These are phyloP conservation scores for Sinocyclocheilus grahami DNA, from an alignment of 2,113 vertebrate genomes.

Conservation along the genomic window DNA sequence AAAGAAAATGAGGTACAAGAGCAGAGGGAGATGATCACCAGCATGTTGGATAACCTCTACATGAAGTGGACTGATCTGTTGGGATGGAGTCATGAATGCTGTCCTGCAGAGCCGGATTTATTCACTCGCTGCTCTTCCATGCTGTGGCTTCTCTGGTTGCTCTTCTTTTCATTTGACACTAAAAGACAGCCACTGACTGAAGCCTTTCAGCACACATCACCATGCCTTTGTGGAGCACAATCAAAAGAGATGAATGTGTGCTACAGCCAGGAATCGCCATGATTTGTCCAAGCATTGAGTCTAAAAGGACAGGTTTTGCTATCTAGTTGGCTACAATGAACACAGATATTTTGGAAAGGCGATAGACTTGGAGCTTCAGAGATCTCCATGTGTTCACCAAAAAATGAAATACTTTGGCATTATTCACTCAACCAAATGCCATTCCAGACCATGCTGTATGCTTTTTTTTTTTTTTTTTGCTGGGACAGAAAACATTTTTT, in stretches of 20 bases:
- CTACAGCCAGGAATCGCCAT: background rate
- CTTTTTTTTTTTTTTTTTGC: background rate
- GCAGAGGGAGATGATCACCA: slow-evolving; percentile 20
- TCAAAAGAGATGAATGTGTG: slow-evolving; percentile 12
- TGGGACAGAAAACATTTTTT: too few relatives aligned
- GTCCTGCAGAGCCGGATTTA: background rate
- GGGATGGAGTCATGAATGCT: slow-evolving; percentile 16
- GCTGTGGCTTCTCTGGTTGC: slow-evolving; percentile 20
- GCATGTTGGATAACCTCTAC: background rate
- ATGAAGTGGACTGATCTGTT: slow-evolving; percentile 3
- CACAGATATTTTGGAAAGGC: background rate
- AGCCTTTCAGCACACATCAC: slow-evolving; percentile 17
- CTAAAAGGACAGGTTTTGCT: slow-evolving; percentile 29
- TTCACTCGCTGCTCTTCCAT: slow-evolving; percentile 11
- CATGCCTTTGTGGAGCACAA: background rate
- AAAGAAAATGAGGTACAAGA: slow-evolving; percentile 14
- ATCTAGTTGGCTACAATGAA: background rate
- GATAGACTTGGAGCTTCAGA: background rate
- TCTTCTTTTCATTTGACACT: background rate
- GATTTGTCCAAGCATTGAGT: background rate
- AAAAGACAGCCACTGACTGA: slow-evolving; percentile 9
- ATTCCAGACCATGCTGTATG: background rate
- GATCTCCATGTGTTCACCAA: background rate
- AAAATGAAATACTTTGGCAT: background rate
- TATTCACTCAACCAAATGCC: background rate